Evolutionary conservation across 1,140 invertebrate species (phyloP).

Genomic region (Ceratosolen fusciceps): DNA sequence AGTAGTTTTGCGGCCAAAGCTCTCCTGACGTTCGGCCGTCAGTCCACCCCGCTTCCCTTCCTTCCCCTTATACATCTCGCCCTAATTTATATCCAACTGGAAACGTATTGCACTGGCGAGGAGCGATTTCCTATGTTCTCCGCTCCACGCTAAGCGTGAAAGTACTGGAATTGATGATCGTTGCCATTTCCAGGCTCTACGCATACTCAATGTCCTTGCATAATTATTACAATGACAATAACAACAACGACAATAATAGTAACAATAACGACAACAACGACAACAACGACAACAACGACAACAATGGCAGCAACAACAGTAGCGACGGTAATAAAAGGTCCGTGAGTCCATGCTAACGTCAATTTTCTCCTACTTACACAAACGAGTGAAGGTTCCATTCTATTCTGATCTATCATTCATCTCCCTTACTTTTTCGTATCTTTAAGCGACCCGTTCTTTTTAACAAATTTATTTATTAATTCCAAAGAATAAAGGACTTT

Average conservation of each 20-base stretch:
- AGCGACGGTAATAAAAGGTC: too few relatives aligned
- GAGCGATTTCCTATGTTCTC: slow-evolving; percentile 18
- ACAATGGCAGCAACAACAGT: too few relatives aligned
- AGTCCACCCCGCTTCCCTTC: neutral
- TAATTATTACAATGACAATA: neutral
- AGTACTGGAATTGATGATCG: slow-evolving; percentile 25
- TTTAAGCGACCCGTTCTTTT: too few relatives aligned
- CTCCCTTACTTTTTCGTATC: too few relatives aligned
- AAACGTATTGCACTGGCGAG: slow-evolving; percentile 31
- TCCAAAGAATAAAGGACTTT: too few relatives aligned
- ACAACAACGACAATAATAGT: too few relatives aligned
- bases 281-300: too few relatives aligned
- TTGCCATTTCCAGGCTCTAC: neutral
- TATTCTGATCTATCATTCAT: neutral
- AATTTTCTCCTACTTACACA: neutral
- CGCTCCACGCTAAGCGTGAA: neutral
- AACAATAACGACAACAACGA: too few relatives aligned
- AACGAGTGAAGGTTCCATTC: neutral
- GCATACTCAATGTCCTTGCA: neutral
- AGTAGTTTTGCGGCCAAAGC: slow-evolving; percentile 35
- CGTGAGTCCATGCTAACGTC: neutral
- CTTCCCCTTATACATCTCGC: neutral
- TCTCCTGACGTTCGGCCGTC: neutral
- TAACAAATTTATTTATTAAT: too few relatives aligned
- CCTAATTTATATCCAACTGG: slow-evolving; percentile 42